Base-by-base conservation (phyloP, 2,113 vertebrate species). In the Alethe diademata region DNA sequence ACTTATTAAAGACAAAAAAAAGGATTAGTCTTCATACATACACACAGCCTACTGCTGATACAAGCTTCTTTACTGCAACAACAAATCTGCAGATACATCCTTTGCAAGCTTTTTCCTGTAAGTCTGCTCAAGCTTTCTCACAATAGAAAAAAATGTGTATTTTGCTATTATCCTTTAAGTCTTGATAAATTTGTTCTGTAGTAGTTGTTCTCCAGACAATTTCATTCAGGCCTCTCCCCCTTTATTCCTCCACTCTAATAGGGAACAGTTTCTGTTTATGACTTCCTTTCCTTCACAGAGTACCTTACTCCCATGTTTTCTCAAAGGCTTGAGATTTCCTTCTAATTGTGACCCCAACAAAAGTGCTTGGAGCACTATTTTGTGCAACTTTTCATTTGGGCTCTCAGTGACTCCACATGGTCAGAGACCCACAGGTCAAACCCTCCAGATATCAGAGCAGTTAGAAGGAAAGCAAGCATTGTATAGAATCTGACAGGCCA, bases 291-390 rank as follows among this genome's bases (percentile, higher is more conserved):
- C 92, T 89, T 91, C 91, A 81, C 76, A 79, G 91, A 90, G 61
- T 60, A 81, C 71, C 85, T 43, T 83, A 95, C 74, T 93, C 84
- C 43, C 50, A 60, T 26, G 84, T 85, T 96, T 87, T 95, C 95
- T 95, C 92, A 95, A 88, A 97, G 92, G 87, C 86, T 61, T 80
- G 95, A 67, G 71, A 94, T 89, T 97, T 95, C 90, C 94, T 93
- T 96, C 94, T 95, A 96, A 97, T 91, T 95, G 92, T 93, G 94
- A 97, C 87, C 88, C 65, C 82, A 93, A 92, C 82, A 92, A 82
- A 95, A 94, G 70, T 87, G 79, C 89, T 92, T 3, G 1, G 47
- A 97, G 87, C 84, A 73, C 67, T 93, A 64, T 83, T 93, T 93
- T 62, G 36, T 48, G 82, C 54, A 86, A 83, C 83, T 81, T 70